Conservation (phyloP, 2,113 vertebrate species). For the Poicephalus meyeri region DNA sequence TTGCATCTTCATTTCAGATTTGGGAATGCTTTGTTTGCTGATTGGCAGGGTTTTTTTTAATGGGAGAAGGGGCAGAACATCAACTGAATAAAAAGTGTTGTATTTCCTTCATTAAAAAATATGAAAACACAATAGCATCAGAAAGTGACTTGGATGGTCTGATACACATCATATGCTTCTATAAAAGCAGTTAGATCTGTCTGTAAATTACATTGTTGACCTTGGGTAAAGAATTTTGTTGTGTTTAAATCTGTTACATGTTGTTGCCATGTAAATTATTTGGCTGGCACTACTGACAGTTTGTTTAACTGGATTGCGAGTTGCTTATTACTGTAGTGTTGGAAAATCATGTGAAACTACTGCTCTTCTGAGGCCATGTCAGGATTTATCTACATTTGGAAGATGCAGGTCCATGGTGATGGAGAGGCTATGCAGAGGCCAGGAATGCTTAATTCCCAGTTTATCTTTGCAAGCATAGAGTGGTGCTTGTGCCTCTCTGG, state of each 20-base stretch:
- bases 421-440: neutral
- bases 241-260: neutral
- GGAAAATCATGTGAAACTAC: neutral
- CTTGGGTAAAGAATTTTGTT: neutral
- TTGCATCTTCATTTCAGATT: neutral
- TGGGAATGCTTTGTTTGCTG: neutral
- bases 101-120: neutral
- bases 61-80: neutral
- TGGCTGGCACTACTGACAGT: conserved; percentile 18
- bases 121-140: neutral
- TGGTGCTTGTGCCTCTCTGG: rapidly evolving
- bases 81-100: neutral
- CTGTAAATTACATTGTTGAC: neutral
- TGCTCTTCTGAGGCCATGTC: conserved; percentile 11
- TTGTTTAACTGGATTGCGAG: conserved; percentile 37
- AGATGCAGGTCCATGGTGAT: neutral
- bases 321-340: conserved; percentile 35
- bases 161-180: neutral
- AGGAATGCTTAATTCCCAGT: neutral
- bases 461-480: rapidly evolving
- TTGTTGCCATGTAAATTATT: conserved; percentile 28
- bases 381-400: conserved; percentile 24
- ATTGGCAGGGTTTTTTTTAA: neutral
- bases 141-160: neutral
- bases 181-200: neutral